phyloP scores from a whole-genome alignment of 2,113 vertebrate species.

The Asarcornis scutulata region DNA sequence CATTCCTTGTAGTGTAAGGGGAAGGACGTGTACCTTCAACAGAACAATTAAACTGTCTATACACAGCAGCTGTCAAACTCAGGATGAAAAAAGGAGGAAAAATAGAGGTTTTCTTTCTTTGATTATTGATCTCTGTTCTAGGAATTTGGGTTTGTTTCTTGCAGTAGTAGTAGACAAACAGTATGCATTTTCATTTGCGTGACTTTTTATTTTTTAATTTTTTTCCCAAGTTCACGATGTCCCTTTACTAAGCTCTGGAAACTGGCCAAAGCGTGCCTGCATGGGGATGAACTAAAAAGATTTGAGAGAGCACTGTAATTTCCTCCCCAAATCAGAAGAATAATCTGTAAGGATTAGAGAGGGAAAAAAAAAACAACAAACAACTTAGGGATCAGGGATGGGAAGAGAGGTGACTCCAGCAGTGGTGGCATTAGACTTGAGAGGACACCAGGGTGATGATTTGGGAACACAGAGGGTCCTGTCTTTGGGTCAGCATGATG shows the following conservation, averaged over 20 bases:
- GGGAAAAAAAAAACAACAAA: neutral
- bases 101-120: neutral
- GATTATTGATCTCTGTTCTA: neutral
- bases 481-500: neutral
- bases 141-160: neutral
- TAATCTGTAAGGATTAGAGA: conserved; percentile 28
- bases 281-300: conserved; percentile 10
- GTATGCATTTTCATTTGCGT: neutral
- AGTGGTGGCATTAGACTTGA: neutral
- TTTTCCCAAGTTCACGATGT: neutral
- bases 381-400: neutral
- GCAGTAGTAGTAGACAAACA: neutral
- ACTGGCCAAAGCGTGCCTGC: neutral
- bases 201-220: neutral
- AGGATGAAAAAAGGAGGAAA: neutral
- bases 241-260: conserved; percentile 39
- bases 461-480: neutral
- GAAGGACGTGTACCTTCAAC: neutral
- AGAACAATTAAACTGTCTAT: conserved; percentile 25
- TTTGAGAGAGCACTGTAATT: conserved; percentile 36
- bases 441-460: neutral
- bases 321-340: neutral
- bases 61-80: neutral
- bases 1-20: neutral
- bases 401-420: neutral